Base-by-base conservation (phyloP, 2,113 vertebrate species). In the Colaptes auratus region DNA sequence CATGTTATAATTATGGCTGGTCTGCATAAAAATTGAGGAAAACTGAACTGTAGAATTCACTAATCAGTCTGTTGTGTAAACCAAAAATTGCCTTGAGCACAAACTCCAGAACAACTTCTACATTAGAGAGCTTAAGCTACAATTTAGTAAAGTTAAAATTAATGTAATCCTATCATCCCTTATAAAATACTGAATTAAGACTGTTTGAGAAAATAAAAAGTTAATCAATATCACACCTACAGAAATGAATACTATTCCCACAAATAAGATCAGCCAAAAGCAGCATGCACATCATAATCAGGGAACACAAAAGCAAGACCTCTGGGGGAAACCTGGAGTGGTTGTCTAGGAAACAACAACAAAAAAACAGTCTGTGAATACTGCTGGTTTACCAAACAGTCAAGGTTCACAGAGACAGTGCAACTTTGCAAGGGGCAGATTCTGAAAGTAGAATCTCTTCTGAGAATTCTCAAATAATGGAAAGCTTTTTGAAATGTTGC, bases 271-370 rank as follows among this genome's bases (percentile, higher is more conserved):
- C 76, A 95, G 65, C 85, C 76, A 91, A 88, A 94, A 91, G 79
- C 91, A 91, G 79, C 69, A n/a, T 36, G 73, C 90, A 95, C 48
- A 82, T 94, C 91, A 91, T 92, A 88, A 94, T 78, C 61, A 60
- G 53, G 14, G 44, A 92, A 71, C 52, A 92, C 42, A 88, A 96
- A 91, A 86, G 89, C 69, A 88, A 67, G 91, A 94, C 82, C 91
- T 90, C 88, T 33, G 76, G 69, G 88, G 88, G 72, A 33, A 92
- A 93, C 79, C 88, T 91, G 85, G 72, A 95, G 80, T 89, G 91
- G 93, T 95, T 94, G 95, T 81, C 94, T 82, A 84, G 88, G 94
- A 95, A 95, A 95, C 96, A 88, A 72, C 70, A 87, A 82, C 71
- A 92, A 59, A 53, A 78, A 78, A 56, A 46, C 55, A 86, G 67